These are phyloP conservation scores for Nerophis ophidion DNA, from an alignment of 2,113 vertebrate genomes.

Conservation along the genomic window DNA sequence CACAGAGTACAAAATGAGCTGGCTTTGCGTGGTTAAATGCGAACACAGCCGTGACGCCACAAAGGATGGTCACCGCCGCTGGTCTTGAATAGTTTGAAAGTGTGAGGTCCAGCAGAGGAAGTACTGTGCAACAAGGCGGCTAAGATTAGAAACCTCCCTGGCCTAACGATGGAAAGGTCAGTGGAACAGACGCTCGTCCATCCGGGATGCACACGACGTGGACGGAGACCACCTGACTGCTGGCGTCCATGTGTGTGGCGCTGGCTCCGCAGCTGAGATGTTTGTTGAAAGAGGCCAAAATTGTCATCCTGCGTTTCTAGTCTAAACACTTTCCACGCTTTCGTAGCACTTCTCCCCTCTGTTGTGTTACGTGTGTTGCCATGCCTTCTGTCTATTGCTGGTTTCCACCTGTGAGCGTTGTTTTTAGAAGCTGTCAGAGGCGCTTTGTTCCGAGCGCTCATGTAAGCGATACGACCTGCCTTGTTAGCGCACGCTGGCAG, in stretches of 20 bases:
- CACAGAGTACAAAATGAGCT: slow-evolving; percentile 11
- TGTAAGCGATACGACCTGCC: slow-evolving; percentile 33
- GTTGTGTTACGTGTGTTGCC: slow-evolving; percentile 36
- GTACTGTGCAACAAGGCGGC: slow-evolving; percentile 3
- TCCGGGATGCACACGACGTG: slow-evolving; percentile 39
- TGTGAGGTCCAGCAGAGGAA: slow-evolving; percentile 23
- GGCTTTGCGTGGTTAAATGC: not conserved
- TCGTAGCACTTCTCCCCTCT: slow-evolving; percentile 12
- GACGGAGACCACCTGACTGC: slow-evolving; percentile 46
- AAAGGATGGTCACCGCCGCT: not conserved
- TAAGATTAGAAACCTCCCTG: slow-evolving; percentile 39
- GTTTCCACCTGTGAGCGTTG: slow-evolving; percentile 39
- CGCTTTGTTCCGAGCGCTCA: slow-evolving; percentile 23
- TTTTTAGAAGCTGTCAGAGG: slow-evolving; percentile 15
- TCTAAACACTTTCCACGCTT: slow-evolving; percentile 57
- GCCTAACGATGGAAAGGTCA: slow-evolving; percentile 36
- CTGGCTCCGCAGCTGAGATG: slow-evolving; percentile 50
- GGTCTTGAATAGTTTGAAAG: not conserved
- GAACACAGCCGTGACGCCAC: not conserved
- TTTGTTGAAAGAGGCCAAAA: slow-evolving; percentile 62
- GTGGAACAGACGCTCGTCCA: slow-evolving; percentile 27
- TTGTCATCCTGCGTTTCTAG: slow-evolving; percentile 42
- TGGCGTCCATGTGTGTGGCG: slow-evolving; percentile 49
- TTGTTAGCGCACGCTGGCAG: slow-evolving; percentile 17
- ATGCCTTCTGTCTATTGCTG: slow-evolving; percentile 12